These are phyloP conservation scores for Zelostemma sp. DNA, from an alignment of 1,140 invertebrate genomes.

Conservation along the genomic window DNA sequence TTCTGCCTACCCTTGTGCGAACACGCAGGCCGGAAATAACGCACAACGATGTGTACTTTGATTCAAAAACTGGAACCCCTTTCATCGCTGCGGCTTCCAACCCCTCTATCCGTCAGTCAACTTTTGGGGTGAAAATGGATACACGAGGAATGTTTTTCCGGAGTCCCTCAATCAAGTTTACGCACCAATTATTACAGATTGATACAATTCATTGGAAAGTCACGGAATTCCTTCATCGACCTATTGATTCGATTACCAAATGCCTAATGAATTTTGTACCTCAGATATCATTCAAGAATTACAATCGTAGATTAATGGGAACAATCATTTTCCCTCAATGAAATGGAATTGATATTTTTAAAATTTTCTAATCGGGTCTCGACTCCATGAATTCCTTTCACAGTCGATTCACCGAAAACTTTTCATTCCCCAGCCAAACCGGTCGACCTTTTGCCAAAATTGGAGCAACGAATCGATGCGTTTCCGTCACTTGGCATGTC, in stretches of 20 bases:
- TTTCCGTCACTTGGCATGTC: neutral
- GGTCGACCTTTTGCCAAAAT: neutral
- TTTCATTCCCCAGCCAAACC: too few species aligned
- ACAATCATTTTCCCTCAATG: too few species aligned
- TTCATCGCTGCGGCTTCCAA: neutral
- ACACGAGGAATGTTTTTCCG: neutral
- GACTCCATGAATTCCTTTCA: too few species aligned
- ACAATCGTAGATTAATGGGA: too few species aligned
- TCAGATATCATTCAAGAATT: too few species aligned
- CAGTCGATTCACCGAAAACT: too few species aligned
- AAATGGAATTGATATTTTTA: too few species aligned
- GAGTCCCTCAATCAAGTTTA: neutral
- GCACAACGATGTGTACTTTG: slow-evolving; percentile 11
- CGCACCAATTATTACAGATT: neutral
- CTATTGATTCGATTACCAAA: too few species aligned
- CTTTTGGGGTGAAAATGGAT: slow-evolving; percentile 5
- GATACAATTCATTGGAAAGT: neutral
- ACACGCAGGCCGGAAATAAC: slow-evolving; percentile 23
- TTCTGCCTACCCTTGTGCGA: slow-evolving; percentile 11
- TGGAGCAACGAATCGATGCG: neutral
- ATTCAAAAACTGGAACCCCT: slow-evolving; percentile 1
- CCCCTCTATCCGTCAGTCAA: neutral
- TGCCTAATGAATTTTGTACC: too few species aligned
- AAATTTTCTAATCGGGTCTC: too few species aligned
- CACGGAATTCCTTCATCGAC: neutral